Conservation (phyloP, 2,113 vertebrate species). For the Podarcis cretensis region DNA sequence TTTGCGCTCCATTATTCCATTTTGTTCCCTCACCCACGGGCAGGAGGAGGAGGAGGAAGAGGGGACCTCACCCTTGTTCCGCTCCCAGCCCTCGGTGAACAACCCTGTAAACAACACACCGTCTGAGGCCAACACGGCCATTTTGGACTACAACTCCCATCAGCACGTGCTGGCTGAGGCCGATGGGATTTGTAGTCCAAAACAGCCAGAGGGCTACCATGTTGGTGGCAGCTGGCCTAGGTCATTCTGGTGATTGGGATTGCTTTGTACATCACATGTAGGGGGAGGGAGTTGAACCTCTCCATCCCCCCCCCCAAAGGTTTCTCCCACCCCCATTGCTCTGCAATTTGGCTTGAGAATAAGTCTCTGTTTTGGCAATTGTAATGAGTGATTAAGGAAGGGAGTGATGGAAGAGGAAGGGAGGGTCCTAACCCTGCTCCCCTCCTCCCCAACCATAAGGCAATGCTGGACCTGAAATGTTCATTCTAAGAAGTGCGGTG, state of each 20-base stretch:
- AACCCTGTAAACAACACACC: constrained; percentile 5
- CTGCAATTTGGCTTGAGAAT: neutral
- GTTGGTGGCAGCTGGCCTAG: no score
- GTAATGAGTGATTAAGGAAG: neutral
- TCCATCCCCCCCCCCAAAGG: no score
- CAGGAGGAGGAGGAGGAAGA: neutral
- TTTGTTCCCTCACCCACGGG: constrained; percentile 2
- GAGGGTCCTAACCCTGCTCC: neutral
- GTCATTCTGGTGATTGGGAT: neutral
- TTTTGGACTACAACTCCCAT: no score
- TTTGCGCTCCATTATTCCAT: neutral
- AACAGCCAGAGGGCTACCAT: no score
- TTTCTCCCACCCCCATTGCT: neutral
- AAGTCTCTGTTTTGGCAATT: neutral
- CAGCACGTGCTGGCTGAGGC: no score
- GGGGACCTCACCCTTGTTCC: neutral
- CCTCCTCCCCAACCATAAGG: neutral
- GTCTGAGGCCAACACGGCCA: neutral
- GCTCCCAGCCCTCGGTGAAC: neutral
- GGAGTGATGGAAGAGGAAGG: neutral
- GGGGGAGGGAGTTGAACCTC: neutral
- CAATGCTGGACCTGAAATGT: no score
- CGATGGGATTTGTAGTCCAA: no score
- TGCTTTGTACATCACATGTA: neutral
- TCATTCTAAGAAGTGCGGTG: neutral